Conservation (phyloP, 2,888 invertebrate genomes). For the Aproaerema taeniolella region DNA sequence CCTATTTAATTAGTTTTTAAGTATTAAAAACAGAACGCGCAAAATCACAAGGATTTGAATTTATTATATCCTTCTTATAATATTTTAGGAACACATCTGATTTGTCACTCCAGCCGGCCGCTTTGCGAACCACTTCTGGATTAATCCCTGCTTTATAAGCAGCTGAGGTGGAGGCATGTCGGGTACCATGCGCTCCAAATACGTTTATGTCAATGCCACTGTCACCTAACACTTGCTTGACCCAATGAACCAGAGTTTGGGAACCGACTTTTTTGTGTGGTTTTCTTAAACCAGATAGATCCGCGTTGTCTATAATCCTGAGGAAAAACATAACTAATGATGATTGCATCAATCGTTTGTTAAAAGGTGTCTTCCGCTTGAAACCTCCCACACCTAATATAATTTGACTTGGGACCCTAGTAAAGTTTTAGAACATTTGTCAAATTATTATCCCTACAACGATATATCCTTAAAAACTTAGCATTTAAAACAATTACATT, state of each 20-base stretch:
- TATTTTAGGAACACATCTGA: slow-evolving; percentile 10
- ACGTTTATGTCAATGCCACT: slow-evolving; percentile 3
- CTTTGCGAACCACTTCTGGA: slow-evolving; percentile 18
- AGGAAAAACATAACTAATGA: slow-evolving; percentile 3
- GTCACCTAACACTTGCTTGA: not conserved
- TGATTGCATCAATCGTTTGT: slow-evolving; percentile 2
- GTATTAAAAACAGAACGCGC: not conserved
- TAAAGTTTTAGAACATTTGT: slow-evolving; percentile 7
- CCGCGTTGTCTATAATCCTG: too few species aligned
- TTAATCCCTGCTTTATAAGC: slow-evolving; percentile 13
- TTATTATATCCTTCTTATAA: not conserved
- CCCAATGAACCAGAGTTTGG: slow-evolving; percentile 5
- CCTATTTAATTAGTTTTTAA: not conserved
- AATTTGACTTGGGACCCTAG: slow-evolving; percentile 10
- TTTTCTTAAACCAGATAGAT: not conserved
- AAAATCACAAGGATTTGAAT: not conserved
- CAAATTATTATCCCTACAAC: slow-evolving; percentile 1
- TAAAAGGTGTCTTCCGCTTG: not conserved
- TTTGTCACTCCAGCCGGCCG: slow-evolving; percentile 16
- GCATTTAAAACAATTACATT: slow-evolving; percentile 1
- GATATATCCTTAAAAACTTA: not conserved
- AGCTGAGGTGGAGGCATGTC: slow-evolving; percentile 4
- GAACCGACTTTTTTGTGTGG: slow-evolving; percentile 3
- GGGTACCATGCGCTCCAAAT: slow-evolving; percentile 4
- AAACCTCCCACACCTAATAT: slow-evolving; percentile 9